Evolutionary conservation across 2,113 vertebrate genomes (phyloP).

Genomic region (Gopherus evgoodei): DNA sequence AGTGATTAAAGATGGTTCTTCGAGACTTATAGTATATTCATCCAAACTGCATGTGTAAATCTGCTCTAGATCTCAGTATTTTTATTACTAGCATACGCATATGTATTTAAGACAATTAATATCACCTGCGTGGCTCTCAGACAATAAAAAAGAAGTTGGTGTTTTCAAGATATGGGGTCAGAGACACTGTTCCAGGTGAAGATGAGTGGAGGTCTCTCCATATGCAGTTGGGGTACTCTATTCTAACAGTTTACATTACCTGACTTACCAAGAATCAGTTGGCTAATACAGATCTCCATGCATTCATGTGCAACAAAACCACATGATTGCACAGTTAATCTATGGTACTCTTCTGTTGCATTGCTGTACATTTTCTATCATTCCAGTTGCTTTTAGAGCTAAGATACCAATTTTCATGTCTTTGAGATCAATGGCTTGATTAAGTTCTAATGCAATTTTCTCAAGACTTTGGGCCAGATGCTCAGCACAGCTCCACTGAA

Average conservation of each 20-base stretch:
- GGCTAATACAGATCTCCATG: neutral
- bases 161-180: neutral
- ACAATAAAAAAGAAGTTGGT: neutral
- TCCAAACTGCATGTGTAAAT: too few relatives aligned
- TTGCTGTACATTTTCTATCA: neutral
- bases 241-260: neutral
- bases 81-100: neutral
- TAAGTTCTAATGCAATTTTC: neutral
- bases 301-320: neutral
- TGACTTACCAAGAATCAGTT: neutral
- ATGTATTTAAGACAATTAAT: neutral
- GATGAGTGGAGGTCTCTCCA: neutral
- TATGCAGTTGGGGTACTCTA: rapidly evolving
- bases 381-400: neutral
- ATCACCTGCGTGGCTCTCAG: neutral
- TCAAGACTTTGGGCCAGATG: neutral
- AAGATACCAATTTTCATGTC: neutral
- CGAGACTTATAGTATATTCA: too few relatives aligned
- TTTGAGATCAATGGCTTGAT: neutral
- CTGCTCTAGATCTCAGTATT: too few relatives aligned
- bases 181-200: neutral
- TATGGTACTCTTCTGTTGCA: neutral
- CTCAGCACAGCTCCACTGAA: neutral
- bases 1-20: too few relatives aligned
- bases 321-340: neutral